Evolutionary conservation across 2,113 vertebrate genomes (phyloP).

Genomic region (Phalacrocorax carbo): DNA sequence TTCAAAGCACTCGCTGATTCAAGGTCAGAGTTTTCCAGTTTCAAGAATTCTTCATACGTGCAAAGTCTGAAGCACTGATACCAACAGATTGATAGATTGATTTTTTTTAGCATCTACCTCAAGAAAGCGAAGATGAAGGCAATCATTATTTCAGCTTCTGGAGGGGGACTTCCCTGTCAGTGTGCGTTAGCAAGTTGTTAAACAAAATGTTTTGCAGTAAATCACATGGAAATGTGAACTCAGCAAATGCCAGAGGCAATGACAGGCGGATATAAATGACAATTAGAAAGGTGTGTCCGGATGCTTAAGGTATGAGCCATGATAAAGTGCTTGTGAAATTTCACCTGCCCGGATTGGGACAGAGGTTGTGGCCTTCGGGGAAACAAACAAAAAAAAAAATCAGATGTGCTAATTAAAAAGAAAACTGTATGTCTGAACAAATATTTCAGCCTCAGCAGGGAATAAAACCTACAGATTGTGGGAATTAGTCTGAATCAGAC

Average conservation of each 20-base stretch:
- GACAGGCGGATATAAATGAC: slow-evolving; percentile 58
- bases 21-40: slow-evolving; percentile 19
- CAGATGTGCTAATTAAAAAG: slow-evolving; percentile 37
- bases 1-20: not conserved
- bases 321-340: slow-evolving; percentile 52
- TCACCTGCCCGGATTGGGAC: slow-evolving; percentile 10
- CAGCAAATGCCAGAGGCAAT: slow-evolving; percentile 61
- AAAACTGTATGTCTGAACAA: slow-evolving; percentile 38
- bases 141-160: slow-evolving; percentile 11
- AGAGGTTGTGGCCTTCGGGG: slow-evolving; percentile 29
- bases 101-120: not conserved
- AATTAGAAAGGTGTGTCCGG: slow-evolving; percentile 65
- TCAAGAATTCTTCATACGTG: not conserved
- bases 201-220: slow-evolving; percentile 41
- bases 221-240: slow-evolving; percentile 56
- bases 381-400: not conserved
- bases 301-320: slow-evolving; percentile 64
- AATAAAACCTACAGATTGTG: slow-evolving; percentile 44
- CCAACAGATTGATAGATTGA: not conserved
- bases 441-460: slow-evolving; percentile 7
- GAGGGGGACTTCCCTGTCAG: not conserved
- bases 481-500: slow-evolving; percentile 23
- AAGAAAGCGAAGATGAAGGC: not conserved
- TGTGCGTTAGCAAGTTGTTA: not conserved
- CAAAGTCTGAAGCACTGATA: not conserved